phyloP scores from a whole-genome alignment of 1,140 invertebrate genomes.

The Portunus trituberculatus region DNA sequence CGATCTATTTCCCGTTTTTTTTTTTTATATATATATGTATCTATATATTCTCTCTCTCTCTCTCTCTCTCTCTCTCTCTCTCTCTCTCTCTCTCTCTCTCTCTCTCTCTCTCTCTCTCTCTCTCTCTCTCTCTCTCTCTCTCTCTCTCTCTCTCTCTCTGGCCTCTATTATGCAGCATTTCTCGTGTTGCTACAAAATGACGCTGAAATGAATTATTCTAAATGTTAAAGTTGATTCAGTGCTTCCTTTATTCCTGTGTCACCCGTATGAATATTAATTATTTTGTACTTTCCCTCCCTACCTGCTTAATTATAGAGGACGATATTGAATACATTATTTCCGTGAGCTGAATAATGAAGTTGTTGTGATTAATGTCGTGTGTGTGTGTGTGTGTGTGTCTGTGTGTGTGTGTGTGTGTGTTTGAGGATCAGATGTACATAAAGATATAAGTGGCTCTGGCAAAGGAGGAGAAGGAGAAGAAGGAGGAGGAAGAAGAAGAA shows the following conservation, averaged over 20 bases:
- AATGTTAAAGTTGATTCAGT: no score
- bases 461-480: no score
- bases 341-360: neutral
- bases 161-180: no score
- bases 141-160: neutral
- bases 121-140: slow-evolving; percentile 36
- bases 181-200: no score
- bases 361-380: neutral
- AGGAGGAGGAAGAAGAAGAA: no score
- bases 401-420: no score
- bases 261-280: no score
- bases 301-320: neutral
- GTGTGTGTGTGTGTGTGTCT: neutral
- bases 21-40: no score
- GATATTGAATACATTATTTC: neutral
- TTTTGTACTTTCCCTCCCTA: neutral
- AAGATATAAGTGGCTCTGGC: neutral
- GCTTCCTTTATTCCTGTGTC: no score
- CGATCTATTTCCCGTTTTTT: no score
- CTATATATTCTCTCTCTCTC: no score
- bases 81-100: slow-evolving; percentile 38
- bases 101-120: slow-evolving; percentile 45
- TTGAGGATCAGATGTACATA: neutral
- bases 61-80: neutral
- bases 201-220: no score